Base-by-base conservation (phyloP, 1,140 invertebrate species). In the Eriocheir sinensis region DNA sequence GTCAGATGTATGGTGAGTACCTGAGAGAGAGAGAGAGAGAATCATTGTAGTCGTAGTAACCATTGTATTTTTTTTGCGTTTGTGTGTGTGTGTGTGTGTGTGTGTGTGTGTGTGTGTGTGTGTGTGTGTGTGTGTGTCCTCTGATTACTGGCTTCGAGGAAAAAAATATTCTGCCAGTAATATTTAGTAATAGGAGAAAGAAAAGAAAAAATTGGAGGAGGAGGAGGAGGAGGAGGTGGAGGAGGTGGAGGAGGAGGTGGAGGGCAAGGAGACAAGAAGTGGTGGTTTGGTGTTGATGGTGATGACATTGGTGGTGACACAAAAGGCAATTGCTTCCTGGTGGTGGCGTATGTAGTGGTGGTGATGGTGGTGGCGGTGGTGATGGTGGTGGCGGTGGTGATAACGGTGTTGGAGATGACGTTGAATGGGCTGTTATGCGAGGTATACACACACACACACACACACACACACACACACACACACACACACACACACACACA, bases 341-440 rank as follows among this genome's bases (percentile, higher is more conserved):
- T 30, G n/a, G 2, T 81, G 12, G 80, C 3, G 80, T 15, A 12
- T 15, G 80, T 30, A n/a, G n/a, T 81, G 17, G 30, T 27, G 80
- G n/a, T 81, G 80, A 32, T 81, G 80, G 80, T 8, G 80, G 30
- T 81, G 12, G n/a, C 34, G n/a, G 80, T 81, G 80, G 80, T 81
- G 80, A 9, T 53, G 48, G 12, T 81, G 80, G 21, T 32, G n/a
- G 80, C 21, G 48, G 9, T 81, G 80, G n/a, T 81, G 27, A 4
- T 81, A n/a, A 36, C 30, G n/a, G 30, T 81, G 80, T 3, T 81
- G 80, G 80, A 32, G 80, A n/a, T 81, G 80, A 53, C n/a, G n/a
- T 12, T 72, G 53, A 27, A 72, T 72, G 53, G 12, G 53, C 53
- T 27, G 53, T 12, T 12, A 72, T 72, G 12, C 53, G 53, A 12